Conservation (phyloP, 2,113 vertebrate species). For the Bothrops jararaca region DNA sequence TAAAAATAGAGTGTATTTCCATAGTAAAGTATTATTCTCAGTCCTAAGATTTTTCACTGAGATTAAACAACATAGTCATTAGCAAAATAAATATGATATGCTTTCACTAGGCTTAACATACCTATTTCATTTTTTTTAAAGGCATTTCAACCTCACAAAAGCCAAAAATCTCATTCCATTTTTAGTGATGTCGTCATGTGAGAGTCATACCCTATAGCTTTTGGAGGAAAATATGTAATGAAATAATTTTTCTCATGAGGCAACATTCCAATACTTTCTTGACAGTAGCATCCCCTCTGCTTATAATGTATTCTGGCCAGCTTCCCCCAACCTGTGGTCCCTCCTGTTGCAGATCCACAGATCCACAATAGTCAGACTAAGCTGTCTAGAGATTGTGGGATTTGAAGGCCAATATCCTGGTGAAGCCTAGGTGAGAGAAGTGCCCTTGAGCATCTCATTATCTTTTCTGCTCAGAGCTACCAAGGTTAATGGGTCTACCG, state of each 20-base stretch:
- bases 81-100: not conserved
- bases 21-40: not conserved
- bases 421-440: too few relatives aligned
- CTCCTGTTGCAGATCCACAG: not conserved
- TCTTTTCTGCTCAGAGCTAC: not conserved
- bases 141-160: not conserved
- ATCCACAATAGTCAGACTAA: not conserved
- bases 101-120: not conserved
- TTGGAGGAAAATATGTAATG: not conserved
- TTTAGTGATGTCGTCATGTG: not conserved
- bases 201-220: not conserved
- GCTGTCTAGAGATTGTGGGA: not conserved
- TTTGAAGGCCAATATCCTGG: not conserved
- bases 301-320: not conserved
- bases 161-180: not conserved
- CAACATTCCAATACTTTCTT: not conserved
- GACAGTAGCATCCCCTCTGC: not conserved
- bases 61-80: not conserved
- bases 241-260: not conserved
- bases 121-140: not conserved
- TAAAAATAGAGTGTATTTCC: not conserved
- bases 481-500: not conserved
- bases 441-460: not conserved
- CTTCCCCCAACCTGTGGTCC: not conserved
- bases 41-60: not conserved